phyloP scores from a whole-genome alignment of 2,113 vertebrate genomes.

The Odocoileus hemionus region DNA sequence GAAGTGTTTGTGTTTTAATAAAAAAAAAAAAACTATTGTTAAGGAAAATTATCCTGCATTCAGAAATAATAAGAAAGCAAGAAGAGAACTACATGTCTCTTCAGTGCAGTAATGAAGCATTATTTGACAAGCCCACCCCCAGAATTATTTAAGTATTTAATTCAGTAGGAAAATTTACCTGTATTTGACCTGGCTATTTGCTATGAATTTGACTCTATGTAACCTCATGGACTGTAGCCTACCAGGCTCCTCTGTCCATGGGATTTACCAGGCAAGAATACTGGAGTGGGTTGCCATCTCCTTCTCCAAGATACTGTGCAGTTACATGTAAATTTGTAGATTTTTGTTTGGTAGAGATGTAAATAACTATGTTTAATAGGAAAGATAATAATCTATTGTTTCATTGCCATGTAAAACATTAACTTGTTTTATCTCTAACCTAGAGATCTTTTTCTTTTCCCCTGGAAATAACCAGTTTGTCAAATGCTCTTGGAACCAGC shows the following conservation, averaged over 20 bases:
- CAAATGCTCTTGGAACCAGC: background rate
- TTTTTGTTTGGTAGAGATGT: background rate
- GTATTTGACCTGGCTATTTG: background rate
- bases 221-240: background rate
- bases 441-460: background rate
- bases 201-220: background rate
- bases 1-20: background rate
- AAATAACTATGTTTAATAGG: background rate
- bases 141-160: background rate
- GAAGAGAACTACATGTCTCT: background rate
- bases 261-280: background rate
- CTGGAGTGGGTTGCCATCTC: background rate
- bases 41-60: background rate
- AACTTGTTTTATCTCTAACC: background rate
- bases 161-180: background rate
- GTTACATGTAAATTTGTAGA: background rate
- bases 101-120: background rate
- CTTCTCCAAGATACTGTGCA: background rate
- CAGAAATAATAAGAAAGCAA: conserved; percentile 19
- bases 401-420: background rate
- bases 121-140: background rate
- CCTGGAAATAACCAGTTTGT: background rate
- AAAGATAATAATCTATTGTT: background rate
- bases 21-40: background rate
- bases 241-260: background rate